A percentile compares a stretch with the other conserved stretches of the same genome.
Conservation (phyloP, 2,888 invertebrate species). For the Galerucella pusilla region DNA sequence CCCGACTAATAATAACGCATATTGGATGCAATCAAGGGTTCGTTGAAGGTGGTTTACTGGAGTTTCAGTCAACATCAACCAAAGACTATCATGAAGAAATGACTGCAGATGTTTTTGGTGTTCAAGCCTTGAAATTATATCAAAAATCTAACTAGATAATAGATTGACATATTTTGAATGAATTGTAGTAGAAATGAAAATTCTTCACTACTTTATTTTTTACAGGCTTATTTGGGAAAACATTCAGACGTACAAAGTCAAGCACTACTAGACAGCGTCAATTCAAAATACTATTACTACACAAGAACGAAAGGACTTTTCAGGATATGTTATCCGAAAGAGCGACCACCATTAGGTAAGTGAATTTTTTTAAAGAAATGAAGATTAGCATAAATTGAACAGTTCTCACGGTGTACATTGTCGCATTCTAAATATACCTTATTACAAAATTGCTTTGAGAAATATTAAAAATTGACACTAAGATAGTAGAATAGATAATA, state of each 20-base stretch:
- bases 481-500: constrained; percentile 8
- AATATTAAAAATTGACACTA: constrained; percentile 15
- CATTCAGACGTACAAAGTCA: constrained; percentile 76
- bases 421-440: constrained; percentile 20
- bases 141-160: too few species aligned
- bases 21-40: too few species aligned
- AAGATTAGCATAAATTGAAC: constrained; percentile 26
- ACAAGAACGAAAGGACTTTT: constrained; percentile 94
- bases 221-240: constrained; percentile 80
- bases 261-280: constrained; percentile 80
- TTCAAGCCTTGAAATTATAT: too few species aligned
- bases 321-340: constrained; percentile 94
- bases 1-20: too few species aligned
- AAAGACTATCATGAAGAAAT: too few species aligned
- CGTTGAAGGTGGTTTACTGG: too few species aligned
- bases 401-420: constrained; percentile 29
- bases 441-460: constrained; percentile 6
- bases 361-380: not conserved
- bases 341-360: constrained; percentile 85
- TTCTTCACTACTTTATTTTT: constrained; percentile 56
- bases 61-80: too few species aligned
- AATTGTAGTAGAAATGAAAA: not conserved
- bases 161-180: too few species aligned
- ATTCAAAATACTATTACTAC: constrained; percentile 88
- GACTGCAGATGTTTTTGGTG: too few species aligned